Evolutionary conservation across 1,140 invertebrate species (phyloP).

Genomic region (Bombus cullumanus): DNA sequence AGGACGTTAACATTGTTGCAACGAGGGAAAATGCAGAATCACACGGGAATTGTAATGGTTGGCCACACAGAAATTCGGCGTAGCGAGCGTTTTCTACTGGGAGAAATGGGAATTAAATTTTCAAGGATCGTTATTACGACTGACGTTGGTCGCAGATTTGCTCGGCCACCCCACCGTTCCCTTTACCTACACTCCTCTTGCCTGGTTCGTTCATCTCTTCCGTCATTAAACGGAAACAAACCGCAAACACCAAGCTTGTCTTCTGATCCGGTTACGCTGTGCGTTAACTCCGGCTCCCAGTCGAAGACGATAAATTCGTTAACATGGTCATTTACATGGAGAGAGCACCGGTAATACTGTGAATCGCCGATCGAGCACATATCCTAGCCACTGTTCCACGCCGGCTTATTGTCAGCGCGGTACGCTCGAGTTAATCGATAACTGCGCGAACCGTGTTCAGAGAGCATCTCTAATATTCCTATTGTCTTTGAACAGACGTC

Average conservation of each 20-base stretch:
- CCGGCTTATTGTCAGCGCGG: slow-evolving; percentile 63
- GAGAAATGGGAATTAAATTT: slow-evolving; percentile 40
- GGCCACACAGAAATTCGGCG: slow-evolving; percentile 10
- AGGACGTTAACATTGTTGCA: background rate
- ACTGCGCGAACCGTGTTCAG: slow-evolving; percentile 68
- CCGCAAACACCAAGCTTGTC: background rate
- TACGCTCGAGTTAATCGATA: slow-evolving; percentile 73
- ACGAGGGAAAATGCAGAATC: background rate
- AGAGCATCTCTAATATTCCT: slow-evolving; percentile 74
- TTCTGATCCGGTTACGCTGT: background rate
- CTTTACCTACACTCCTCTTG: background rate
- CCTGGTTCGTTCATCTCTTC: too few species aligned
- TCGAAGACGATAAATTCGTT: slow-evolving; percentile 58
- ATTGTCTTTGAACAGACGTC: slow-evolving; percentile 71
- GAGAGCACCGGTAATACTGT: slow-evolving; percentile 52
- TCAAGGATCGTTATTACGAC: slow-evolving; percentile 30
- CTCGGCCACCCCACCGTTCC: background rate
- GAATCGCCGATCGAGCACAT: slow-evolving; percentile 66
- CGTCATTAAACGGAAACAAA: slow-evolving; percentile 24
- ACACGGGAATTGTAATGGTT: slow-evolving; percentile 14
- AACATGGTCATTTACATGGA: slow-evolving; percentile 53
- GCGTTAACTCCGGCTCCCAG: background rate
- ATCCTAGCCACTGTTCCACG: slow-evolving; percentile 50
- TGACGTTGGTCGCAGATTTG: background rate
- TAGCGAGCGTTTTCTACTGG: slow-evolving; percentile 1